Evolutionary conservation across 64 coral and sea anemone genomes (phyloP).

Genomic region (Stylophora pistillata): DNA sequence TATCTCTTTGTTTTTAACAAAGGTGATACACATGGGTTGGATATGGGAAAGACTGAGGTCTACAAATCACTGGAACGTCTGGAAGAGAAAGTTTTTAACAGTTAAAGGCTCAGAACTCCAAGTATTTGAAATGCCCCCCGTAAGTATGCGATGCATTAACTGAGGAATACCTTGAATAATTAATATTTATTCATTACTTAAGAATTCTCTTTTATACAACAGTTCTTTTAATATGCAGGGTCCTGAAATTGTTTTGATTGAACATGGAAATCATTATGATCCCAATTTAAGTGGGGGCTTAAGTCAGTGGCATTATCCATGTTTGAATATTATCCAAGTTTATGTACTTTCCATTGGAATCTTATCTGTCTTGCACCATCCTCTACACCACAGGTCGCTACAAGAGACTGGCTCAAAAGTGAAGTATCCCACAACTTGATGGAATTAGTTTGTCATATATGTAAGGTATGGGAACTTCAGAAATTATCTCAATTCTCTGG

Average conservation of each 20-base stretch:
- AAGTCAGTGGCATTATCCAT: no score
- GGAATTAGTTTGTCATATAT: conserved; percentile 90
- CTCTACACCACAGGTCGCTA: conserved; percentile 51
- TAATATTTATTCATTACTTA: not conserved
- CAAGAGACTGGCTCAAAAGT: conserved; percentile 89
- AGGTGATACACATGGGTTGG: conserved; percentile 90
- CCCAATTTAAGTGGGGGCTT: no score
- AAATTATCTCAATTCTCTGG: no score
- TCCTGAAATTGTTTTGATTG: no score
- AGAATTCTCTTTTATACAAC: no score
- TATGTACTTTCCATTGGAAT: no score
- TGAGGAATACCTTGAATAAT: not conserved
- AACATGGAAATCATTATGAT: no score
- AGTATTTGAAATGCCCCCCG: conserved; percentile 92
- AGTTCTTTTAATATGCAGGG: no score
- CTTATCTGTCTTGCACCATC: not conserved
- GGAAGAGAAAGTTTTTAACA: conserved; percentile 92
- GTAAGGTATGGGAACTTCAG: conserved; percentile 57
- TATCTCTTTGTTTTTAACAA: not conserved
- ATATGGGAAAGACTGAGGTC: conserved; percentile 87
- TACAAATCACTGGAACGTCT: conserved; percentile 82
- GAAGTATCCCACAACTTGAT: conserved; percentile 84
- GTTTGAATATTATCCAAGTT: no score
- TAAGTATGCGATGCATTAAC: conserved; percentile 18
- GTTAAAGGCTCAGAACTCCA: conserved; percentile 85